These are phyloP conservation scores for Limnephilus auricula DNA, from an alignment of 2,888 invertebrate genomes.

Conservation along the genomic window DNA sequence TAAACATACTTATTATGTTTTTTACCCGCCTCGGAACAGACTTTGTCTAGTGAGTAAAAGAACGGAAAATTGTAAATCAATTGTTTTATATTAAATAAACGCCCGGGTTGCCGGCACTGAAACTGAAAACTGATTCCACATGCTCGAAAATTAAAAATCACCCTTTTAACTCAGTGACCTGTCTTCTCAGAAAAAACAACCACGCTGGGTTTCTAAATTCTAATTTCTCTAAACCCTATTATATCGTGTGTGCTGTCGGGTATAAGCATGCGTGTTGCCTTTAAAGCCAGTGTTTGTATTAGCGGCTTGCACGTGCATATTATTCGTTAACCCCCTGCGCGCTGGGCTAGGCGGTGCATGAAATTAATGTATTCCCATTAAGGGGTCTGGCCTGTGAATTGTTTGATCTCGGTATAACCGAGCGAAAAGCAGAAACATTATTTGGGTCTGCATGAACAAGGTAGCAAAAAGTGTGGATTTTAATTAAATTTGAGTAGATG, in stretches of 20 bases:
- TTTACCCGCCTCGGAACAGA: too few relatives aligned
- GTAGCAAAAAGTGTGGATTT: not conserved
- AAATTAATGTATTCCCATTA: conserved; percentile 48
- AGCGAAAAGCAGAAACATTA: not conserved
- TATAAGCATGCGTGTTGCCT: not conserved
- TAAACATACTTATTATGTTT: too few relatives aligned
- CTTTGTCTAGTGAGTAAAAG: too few relatives aligned
- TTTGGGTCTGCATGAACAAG: not conserved
- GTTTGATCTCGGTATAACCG: conserved; percentile 8
- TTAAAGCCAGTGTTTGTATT: not conserved
- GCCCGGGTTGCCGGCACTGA: too few relatives aligned
- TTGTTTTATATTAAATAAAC: too few relatives aligned
- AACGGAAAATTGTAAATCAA: too few relatives aligned
- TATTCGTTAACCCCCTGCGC: conserved; percentile 8
- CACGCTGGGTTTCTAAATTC: not conserved
- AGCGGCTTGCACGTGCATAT: not conserved
- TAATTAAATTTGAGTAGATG: not conserved
- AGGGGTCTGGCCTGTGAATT: conserved; percentile 29
- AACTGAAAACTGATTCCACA: too few relatives aligned
- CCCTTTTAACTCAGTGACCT: not conserved
- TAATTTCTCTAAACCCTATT: not conserved
- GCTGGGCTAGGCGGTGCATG: conserved; percentile 28
- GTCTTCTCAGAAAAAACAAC: not conserved
- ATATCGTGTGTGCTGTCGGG: not conserved
- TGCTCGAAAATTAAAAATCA: not conserved